Conservation (phyloP, 2,113 vertebrate genomes). For the Macrotis lagotis region DNA sequence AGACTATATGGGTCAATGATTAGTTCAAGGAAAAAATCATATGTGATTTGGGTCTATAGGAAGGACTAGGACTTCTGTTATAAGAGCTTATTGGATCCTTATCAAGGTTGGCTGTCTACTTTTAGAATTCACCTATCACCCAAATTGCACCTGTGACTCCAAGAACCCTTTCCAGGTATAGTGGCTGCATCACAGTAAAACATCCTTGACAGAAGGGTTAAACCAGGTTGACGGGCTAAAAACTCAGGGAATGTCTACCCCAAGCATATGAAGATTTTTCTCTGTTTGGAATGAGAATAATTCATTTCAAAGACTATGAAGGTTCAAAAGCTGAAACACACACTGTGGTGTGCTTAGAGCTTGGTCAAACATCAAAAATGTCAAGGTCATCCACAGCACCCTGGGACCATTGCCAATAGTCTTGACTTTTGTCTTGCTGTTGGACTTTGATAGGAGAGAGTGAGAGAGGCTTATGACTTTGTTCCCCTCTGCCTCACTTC, state of each 20-base stretch:
- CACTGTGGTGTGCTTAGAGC: background rate
- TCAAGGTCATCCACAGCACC: background rate
- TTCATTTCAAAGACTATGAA: background rate
- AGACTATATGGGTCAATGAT: background rate
- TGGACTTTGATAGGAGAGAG: background rate
- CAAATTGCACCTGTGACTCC: background rate
- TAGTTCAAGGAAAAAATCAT: background rate
- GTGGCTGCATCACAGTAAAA: background rate
- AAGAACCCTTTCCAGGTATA: background rate
- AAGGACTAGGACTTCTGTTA: background rate
- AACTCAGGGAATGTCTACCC: background rate
- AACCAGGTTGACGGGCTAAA: background rate
- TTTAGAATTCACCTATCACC: background rate
- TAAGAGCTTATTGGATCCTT: background rate
- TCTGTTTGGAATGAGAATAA: background rate
- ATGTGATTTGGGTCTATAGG: background rate
- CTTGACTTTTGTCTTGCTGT: background rate
- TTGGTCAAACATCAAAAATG: background rate
- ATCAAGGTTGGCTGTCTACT: background rate
- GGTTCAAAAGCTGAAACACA: background rate
- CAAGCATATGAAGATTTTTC: background rate
- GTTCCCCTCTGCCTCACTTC: background rate
- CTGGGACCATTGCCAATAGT: background rate
- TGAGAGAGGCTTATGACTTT: too few species aligned
- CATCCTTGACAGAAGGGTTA: background rate